Base-by-base conservation (phyloP, 2,888 invertebrate genomes). In the Hydropsyche betteni region DNA sequence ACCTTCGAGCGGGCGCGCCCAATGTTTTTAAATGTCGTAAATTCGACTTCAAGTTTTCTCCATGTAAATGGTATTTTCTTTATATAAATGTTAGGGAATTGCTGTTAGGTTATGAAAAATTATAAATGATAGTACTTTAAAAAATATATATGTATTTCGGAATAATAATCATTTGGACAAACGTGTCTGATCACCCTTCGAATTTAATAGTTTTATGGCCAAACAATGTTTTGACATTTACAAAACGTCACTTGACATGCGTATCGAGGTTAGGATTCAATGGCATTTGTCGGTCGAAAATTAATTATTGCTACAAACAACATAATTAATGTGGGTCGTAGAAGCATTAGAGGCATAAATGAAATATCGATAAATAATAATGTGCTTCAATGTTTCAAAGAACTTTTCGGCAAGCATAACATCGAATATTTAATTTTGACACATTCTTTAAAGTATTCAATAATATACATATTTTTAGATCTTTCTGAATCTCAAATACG, bases 371-470 rank as follows among this genome's bases (percentile, higher is more conserved):
- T 53, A 34, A 70, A 70, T n/a, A 7, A 55, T 38, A 38, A 72
- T 6, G 72, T 70, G n/a, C 2, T 72, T 14, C 14, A 72, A 33
- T 72, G 64, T 52, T 75, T 68, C 16, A 52, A 68, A 33, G 24
- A 72, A 55, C 16, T 33, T 36, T 72, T 72, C 16, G 72, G 72
- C 58, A 58, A 58, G 24, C 7, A 52, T 16, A 58, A 24, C 58
- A 4, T 58, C 58, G 16, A 24, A 12, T 55, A 55, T 16, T 3
- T 16, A 2, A 55, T 7, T 24, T 16, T 55, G 55, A 64, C 24
- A 24, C 24, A 24, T 64, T 64, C 24, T 16, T 64, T 5, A 24
- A 64, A 4, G 33, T 33, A 8, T 36, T 1, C 8, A 8, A 34
- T 24, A 12, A 64, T 33, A 64, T 2, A 24, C 5, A 14, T 33